These are phyloP conservation scores for Rambutsinella grinnellia DNA, from an alignment of 2,888 invertebrate genomes.

Conservation along the genomic window DNA sequence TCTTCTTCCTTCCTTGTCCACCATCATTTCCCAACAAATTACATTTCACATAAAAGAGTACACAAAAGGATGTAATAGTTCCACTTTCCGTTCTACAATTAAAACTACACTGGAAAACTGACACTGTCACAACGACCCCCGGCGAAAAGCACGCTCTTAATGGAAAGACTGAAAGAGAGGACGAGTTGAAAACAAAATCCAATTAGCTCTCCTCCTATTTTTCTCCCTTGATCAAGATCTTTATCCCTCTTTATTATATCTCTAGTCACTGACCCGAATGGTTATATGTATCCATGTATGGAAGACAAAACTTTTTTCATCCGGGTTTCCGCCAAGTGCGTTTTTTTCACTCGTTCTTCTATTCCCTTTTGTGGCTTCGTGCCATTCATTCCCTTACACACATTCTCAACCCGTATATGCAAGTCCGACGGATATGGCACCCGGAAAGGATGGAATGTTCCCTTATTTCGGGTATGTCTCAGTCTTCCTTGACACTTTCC, in stretches of 20 bases:
- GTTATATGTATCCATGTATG: no score
- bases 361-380: conserved; percentile 36
- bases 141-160: background rate
- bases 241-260: conserved; percentile 40
- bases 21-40: no score
- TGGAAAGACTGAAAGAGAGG: no score
- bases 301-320: no score
- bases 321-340: no score
- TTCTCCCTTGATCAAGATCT: conserved; percentile 17
- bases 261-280: no score
- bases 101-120: no score
- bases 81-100: no score
- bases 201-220: conserved; percentile 45
- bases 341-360: conserved; percentile 6
- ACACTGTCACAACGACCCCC: background rate
- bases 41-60: no score
- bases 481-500: conserved; percentile 36
- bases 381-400: conserved; percentile 6
- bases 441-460: background rate
- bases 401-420: background rate
- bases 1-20: no score
- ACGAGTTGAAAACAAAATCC: conserved; percentile 31
- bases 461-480: conserved; percentile 12
- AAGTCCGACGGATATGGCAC: background rate
- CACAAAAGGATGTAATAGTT: no score